Percentiles rank a stretch among this genome's conserved stretches.
Conservation (phyloP, 2,888 invertebrate species). For the Pogonocherus hispidulus region DNA sequence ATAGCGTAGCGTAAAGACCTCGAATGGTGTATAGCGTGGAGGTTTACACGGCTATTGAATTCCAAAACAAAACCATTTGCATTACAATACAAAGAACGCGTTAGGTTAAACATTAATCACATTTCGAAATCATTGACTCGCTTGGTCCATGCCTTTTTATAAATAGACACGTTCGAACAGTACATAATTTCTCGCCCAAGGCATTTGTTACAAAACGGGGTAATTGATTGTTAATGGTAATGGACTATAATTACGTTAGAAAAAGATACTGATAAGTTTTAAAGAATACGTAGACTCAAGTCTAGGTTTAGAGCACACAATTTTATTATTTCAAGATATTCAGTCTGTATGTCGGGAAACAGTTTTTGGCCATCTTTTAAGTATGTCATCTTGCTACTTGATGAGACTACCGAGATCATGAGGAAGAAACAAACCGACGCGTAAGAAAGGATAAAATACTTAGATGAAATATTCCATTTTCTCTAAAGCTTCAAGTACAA, state of each 20-base stretch:
- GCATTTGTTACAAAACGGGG: neutral
- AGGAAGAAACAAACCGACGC: no score
- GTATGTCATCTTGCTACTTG: no score
- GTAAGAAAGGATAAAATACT: no score
- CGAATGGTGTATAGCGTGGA: neutral
- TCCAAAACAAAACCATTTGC: neutral
- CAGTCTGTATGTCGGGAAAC: no score
- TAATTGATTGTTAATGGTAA: slow-evolving; percentile 4
- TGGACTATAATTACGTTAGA: neutral
- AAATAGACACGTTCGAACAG: neutral
- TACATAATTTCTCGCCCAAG: neutral
- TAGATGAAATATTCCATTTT: no score
- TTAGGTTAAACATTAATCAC: neutral
- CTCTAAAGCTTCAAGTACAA: no score
- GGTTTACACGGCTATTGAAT: neutral
- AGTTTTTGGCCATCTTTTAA: no score
- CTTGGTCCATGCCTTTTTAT: neutral
- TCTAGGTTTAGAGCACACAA: no score
- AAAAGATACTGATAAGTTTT: neutral
- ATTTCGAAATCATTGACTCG: slow-evolving; percentile 4
- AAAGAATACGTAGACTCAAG: no score
- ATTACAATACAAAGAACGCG: neutral
- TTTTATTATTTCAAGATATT: no score
- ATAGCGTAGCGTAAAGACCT: neutral
- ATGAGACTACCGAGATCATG: no score